These are phyloP conservation scores for Pycnomerus fuliginosus DNA, from an alignment of 2,888 invertebrate species.

Conservation along the genomic window DNA sequence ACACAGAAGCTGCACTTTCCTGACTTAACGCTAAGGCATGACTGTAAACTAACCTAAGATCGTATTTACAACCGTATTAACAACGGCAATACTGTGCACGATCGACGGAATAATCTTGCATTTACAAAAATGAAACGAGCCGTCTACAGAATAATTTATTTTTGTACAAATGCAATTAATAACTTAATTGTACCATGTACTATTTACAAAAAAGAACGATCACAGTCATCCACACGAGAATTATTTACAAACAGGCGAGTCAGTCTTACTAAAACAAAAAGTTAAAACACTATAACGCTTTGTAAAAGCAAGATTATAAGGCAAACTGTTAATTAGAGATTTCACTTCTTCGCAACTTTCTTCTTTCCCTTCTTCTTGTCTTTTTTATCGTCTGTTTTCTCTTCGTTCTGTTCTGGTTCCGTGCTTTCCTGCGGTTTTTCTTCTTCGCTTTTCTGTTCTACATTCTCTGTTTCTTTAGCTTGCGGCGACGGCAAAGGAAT, in stretches of 20 bases:
- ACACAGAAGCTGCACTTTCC: constrained; percentile 12
- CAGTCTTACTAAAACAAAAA: constrained; percentile 20
- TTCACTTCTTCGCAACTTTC: constrained; percentile 11
- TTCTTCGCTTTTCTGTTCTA: constrained; percentile 25
- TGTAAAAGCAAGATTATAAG: constrained; percentile 32
- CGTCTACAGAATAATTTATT: constrained; percentile 16
- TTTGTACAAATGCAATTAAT: constrained; percentile 37
- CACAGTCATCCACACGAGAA: constrained; percentile 32
- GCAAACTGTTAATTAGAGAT: background rate
- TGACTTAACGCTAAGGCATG: constrained; percentile 10
- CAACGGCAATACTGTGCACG: background rate
- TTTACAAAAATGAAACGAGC: constrained; percentile 13
- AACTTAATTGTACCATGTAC: constrained; percentile 30
- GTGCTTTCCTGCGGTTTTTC: constrained; percentile 2
- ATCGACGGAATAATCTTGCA: constrained; percentile 11
- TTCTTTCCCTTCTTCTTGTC: constrained; percentile 25
- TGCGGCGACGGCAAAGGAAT: no score
- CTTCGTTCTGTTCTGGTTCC: constrained; percentile 2
- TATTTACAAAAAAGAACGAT: constrained; percentile 40
- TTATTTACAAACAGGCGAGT: constrained; percentile 15
- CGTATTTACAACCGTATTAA: background rate
- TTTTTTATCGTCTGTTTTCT: constrained; percentile 7
- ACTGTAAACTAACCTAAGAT: background rate
- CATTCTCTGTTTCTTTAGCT: constrained; percentile 21
- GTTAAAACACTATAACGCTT: constrained; percentile 15